Evolutionary conservation across 2,797 vertebrate genomes (phyloP), one percentile per base, ranked within the genome.

Genomic region (Alca torda): DNA sequence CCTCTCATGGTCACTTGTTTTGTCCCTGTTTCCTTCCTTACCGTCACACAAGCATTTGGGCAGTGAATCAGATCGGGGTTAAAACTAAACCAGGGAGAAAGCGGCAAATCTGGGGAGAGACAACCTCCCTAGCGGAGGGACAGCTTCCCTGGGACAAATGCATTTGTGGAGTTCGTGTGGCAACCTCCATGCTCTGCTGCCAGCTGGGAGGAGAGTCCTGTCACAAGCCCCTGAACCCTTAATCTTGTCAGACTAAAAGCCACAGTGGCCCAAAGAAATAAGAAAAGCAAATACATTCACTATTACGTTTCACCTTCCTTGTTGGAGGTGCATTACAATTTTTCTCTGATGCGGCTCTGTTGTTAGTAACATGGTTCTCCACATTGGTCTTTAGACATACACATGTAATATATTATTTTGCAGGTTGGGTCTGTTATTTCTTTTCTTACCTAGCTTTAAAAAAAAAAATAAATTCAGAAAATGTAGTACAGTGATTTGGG

Each of bases 91-190:
- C 26, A 45, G 51, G 19, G 25, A 19, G 16, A 48, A 87, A 74
- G 7, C 2, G 14, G 28, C 2, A 6, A 67, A 70, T 54, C 0
- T 46, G 35, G 33, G 30, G 30, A 79, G 35, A 73, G 33, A 16
- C 8, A 50, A 9, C 11, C 53, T 73, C 1, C 0, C 9, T n/a
- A 56, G 30, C 0, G 0, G 35, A 53, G 35, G 39, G 18, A 11
- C 51, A 83, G 5, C 21, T 91, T 83, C n/a, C 25, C 7, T 0
- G 6, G 35, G 33, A 10, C 25, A 37, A 70, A 64, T 8, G 12
- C 9, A 10, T 50, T 61, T 61, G 53, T 16, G 26, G 45, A 37
- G 18, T 50, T 23, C 1, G 6, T 0, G 0, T 9, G 13, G 39
- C 57, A 65, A 25, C 19, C 11, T 45, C 43, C 28, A 30, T 4